Percentiles rank a stretch among this genome's conserved stretches.
Evolutionary conservation across 1,140 invertebrate species (phyloP).

Genomic region (Panonychus citri): DNA sequence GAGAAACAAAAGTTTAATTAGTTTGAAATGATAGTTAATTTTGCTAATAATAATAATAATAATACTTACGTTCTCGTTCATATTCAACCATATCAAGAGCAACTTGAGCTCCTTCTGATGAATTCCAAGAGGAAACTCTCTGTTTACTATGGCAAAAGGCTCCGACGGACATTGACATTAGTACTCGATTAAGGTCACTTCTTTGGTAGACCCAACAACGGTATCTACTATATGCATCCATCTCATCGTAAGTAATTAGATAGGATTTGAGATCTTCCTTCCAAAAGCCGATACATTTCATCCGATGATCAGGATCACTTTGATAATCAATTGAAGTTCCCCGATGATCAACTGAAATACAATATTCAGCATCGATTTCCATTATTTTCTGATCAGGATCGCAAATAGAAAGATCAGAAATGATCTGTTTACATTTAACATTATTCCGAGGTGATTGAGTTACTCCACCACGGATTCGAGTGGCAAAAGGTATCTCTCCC

Average conservation of each 20-base stretch:
- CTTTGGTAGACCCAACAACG: constrained; percentile 92
- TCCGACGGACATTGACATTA: constrained; percentile 71
- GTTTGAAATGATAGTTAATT: no score
- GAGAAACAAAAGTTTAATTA: no score
- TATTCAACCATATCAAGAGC: constrained; percentile 71
- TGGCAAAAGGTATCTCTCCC: constrained; percentile 66
- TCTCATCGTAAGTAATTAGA: constrained; percentile 80
- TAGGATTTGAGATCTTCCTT: constrained; percentile 94
- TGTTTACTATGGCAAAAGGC: constrained; percentile 73
- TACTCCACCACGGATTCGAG: constrained; percentile 75
- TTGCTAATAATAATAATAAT: not conserved
- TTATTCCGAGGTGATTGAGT: constrained; percentile 74
- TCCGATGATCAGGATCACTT: constrained; percentile 80
- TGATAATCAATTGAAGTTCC: constrained; percentile 80
- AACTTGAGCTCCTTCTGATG: constrained; percentile 69
- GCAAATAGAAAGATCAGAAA: constrained; percentile 81
- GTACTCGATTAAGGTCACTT: constrained; percentile 64
- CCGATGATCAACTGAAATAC: constrained; percentile 78
- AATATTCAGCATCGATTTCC: constrained; percentile 78
- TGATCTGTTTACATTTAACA: constrained; percentile 73
- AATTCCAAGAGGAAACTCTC: constrained; percentile 62
- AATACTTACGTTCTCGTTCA: constrained; percentile 49
- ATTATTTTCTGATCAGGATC: constrained; percentile 80
- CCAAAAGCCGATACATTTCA: constrained; percentile 94
- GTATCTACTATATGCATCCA: constrained; percentile 85